These are phyloP conservation scores for Pygocentrus nattereri DNA, from an alignment of 2,797 vertebrate species.

Conservation along the genomic window DNA sequence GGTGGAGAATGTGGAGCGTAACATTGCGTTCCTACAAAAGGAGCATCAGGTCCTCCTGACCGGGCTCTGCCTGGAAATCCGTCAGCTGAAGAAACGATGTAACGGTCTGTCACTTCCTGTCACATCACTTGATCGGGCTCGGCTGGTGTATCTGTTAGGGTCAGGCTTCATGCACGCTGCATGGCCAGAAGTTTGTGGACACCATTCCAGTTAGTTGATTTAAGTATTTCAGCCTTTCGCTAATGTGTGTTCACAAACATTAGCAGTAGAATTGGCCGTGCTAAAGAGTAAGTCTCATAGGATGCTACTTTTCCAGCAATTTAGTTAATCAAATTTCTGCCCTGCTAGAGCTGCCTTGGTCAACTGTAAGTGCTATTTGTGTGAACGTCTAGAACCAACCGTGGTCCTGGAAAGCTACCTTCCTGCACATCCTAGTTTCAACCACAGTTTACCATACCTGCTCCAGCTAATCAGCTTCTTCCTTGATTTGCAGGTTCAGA, in stretches of 20 bases:
- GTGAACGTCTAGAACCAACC: neutral
- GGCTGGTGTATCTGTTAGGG: neutral
- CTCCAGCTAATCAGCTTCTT: no score
- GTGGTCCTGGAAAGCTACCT: no score
- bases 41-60: constrained; percentile 91
- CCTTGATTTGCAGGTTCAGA: no score
- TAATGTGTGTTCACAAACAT: no score
- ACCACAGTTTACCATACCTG: no score
- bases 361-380: neutral
- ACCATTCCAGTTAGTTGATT: neutral
- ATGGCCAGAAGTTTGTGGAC: neutral
- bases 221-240: neutral
- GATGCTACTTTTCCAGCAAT: neutral
- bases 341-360: neutral
- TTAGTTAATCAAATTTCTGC: neutral
- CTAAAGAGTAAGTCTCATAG: neutral
- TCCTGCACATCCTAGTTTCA: no score
- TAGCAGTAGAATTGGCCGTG: neutral
- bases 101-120: constrained; percentile 77
- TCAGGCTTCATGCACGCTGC: neutral
- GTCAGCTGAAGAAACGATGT: constrained; percentile 91
- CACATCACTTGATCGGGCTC: neutral
- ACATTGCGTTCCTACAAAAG: constrained; percentile 91
- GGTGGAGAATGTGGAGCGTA: constrained; percentile 92
- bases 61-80: constrained; percentile 91